phyloP scores from a whole-genome alignment of 2,113 vertebrate genomes.

The Megaceryle torquata region DNA sequence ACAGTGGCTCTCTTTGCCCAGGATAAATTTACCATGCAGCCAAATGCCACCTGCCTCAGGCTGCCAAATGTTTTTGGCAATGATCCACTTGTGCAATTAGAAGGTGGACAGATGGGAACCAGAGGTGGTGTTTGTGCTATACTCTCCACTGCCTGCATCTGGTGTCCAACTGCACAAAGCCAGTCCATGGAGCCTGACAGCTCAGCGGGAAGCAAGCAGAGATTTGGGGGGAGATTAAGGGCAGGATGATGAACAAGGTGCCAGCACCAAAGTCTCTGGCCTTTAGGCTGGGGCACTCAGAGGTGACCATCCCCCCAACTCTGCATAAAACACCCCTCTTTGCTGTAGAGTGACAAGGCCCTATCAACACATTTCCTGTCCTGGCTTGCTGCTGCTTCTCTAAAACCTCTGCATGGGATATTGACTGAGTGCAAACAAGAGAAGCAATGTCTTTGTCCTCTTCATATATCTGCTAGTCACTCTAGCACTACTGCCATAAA shows the following conservation, averaged over 20 bases:
- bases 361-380: background rate
- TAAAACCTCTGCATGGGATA: background rate
- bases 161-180: rapidly evolving
- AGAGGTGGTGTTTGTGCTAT: background rate
- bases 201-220: background rate
- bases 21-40: background rate
- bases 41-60: background rate
- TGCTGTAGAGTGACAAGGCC: background rate
- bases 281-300: background rate
- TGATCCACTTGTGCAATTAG: background rate
- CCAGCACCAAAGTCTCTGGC: background rate
- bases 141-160: background rate
- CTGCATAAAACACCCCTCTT: background rate
- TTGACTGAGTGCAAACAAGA: background rate
- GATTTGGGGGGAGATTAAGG: background rate
- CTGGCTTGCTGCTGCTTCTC: background rate
- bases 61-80: background rate
- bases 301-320: background rate
- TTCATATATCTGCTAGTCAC: background rate
- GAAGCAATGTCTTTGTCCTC: background rate
- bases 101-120: background rate
- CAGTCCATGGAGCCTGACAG: background rate
- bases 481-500: background rate
- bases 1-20: background rate
- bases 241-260: background rate